Evolutionary conservation across 2,113 vertebrate genomes (phyloP).

Genomic region (Recurvirostra avosetta): DNA sequence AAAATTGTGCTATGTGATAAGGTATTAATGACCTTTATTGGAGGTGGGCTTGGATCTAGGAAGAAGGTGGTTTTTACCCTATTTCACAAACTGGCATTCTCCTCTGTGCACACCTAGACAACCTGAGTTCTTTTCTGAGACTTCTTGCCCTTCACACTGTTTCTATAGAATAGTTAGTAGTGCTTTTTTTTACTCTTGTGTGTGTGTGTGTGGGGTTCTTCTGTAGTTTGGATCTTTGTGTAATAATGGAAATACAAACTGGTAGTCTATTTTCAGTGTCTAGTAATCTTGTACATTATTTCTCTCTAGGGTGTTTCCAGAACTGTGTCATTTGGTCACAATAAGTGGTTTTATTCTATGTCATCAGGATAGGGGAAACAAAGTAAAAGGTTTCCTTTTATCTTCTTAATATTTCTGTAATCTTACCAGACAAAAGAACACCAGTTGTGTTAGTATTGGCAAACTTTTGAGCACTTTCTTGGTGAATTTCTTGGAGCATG

Average conservation of each 20-base stretch:
- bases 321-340: neutral
- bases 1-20: neutral
- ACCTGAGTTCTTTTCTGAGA: neutral
- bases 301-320: neutral
- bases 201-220: neutral
- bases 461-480: neutral
- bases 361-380: neutral
- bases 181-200: neutral
- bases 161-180: neutral
- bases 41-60: neutral
- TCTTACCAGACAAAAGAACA: neutral
- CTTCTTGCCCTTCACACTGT: neutral
- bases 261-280: neutral
- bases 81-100: neutral
- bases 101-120: neutral
- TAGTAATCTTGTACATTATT: neutral
- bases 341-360: neutral
- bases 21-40: neutral
- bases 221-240: neutral
- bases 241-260: neutral
- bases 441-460: neutral
- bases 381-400: neutral
- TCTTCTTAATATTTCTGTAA: neutral
- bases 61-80: neutral
- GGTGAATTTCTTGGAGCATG: neutral